Evolutionary conservation across 2,888 invertebrate species (phyloP), one percentile per base, ranked within the genome.

Genomic region (Endomychus coccineus): DNA sequence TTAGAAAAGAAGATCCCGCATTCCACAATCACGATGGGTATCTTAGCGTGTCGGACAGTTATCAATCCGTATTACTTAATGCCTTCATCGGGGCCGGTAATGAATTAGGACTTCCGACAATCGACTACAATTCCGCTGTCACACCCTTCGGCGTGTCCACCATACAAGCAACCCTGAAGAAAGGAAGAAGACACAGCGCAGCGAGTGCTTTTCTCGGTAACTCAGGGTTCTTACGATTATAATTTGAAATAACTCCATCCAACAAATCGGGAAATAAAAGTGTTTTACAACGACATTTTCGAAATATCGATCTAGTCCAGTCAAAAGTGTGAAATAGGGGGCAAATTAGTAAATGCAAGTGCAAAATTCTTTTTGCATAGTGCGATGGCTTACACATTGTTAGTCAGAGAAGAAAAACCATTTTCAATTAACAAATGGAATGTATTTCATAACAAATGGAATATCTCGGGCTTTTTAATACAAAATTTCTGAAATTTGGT

Each of bases 21-120:
- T 77, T 73, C 48, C 77, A 82, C 62, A 73, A 70, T 36, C 69
- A 66, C 5, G 71, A 74, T 10, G 85, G 84, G 0, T 72, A 71
- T 4, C 54, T 80, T 25, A 74, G 68, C 30, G 73, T 78, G 1
- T 76, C 79, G 56, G 73, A 79, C 58, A 67, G 73, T 0, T 71
- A 66, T 60, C 66, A 66, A 22, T 63, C 70, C 2, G 64, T 64
- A n/a, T 46, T 71, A 16, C 58, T 63, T 4, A 50, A 59, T 4
- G 48, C 55, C 3, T 65, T 66, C 42, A 33, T 67, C 3, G 45
- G 54, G 19, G 66, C 64, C 16, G 69, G 68, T 53, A 15, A 21
- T 4, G 43, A 43, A 28, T 15, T 40, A 7, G 43, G 43, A 11
- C 23, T 43, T 2, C 43, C 24, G 4, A 46, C 54, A 7, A 52